Evolutionary conservation across 2,888 invertebrate species (phyloP).

Genomic region (Mythimna pallens): DNA sequence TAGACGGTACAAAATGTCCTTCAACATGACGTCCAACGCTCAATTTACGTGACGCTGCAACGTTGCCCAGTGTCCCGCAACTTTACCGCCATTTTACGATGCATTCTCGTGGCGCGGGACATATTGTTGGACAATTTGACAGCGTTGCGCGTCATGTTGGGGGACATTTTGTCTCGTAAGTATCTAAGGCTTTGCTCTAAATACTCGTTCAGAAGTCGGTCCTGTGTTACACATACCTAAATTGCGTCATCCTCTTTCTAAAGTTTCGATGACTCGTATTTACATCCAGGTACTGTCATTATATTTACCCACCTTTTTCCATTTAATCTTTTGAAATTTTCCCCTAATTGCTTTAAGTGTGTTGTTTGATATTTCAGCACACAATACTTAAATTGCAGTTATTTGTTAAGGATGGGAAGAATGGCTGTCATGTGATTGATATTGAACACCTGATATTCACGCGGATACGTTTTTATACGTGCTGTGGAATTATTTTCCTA

Average conservation of each 20-base stretch:
- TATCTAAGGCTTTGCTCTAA: no score
- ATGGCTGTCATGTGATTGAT: constrained; percentile 42
- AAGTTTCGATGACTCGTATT: background rate
- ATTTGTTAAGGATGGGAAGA: constrained; percentile 24
- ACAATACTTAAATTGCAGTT: constrained; percentile 31
- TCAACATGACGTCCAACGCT: no score
- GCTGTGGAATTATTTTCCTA: constrained; percentile 64
- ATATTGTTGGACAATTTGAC: no score
- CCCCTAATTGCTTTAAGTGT: constrained; percentile 38
- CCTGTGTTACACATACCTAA: no score
- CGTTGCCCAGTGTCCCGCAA: no score
- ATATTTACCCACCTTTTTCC: constrained; percentile 51
- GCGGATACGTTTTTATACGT: constrained; percentile 52
- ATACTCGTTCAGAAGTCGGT: background rate
- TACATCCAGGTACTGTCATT: constrained; percentile 7
- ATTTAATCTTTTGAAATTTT: constrained; percentile 40
- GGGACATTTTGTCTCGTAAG: no score
- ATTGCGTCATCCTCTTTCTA: background rate
- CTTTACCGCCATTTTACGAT: no score
- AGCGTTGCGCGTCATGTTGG: no score
- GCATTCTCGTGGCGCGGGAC: no score
- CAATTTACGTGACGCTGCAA: no score
- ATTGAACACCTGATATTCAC: constrained; percentile 60
- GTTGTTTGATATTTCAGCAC: constrained; percentile 55
- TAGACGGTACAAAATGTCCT: no score